phyloP scores from a whole-genome alignment of 2,888 invertebrate genomes.

The Polydrusus cervinus region DNA sequence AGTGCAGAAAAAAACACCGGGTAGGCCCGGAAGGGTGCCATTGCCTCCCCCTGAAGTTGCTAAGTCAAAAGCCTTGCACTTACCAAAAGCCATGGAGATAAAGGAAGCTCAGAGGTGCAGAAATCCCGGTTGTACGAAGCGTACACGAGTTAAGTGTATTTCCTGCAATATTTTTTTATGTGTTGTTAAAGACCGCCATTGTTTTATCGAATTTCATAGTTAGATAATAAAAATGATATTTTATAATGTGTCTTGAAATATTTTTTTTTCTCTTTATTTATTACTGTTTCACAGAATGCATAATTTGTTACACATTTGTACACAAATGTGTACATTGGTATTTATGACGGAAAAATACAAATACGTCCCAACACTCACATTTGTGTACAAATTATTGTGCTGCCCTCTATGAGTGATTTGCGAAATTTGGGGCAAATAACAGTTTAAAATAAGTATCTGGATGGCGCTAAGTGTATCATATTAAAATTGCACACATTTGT shows the following conservation, averaged over 20 bases:
- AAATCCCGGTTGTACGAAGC: conserved; percentile 2
- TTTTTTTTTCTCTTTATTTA: not conserved
- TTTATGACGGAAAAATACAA: not conserved
- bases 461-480: not conserved
- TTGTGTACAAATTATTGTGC: not conserved
- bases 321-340: conserved; percentile 1
- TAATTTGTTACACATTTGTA: not conserved
- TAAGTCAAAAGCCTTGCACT: conserved; percentile 4
- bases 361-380: not conserved
- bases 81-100: conserved; percentile 4
- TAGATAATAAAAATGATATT: conserved; percentile 5
- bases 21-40: not conserved
- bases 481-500: conserved; percentile 1
- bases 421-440: not conserved
- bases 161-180: conserved; percentile 13
- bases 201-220: conserved; percentile 11
- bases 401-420: not conserved
- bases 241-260: not conserved
- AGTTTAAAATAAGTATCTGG: not conserved
- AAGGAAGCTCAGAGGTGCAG: conserved; percentile 1
- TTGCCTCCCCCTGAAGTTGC: conserved; percentile 1
- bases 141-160: not conserved
- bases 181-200: conserved; percentile 1
- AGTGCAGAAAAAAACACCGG: not conserved
- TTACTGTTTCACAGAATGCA: not conserved